These are phyloP conservation scores for Peribatodes rhomboidaria DNA, from an alignment of 2,888 invertebrate genomes.

Conservation along the genomic window DNA sequence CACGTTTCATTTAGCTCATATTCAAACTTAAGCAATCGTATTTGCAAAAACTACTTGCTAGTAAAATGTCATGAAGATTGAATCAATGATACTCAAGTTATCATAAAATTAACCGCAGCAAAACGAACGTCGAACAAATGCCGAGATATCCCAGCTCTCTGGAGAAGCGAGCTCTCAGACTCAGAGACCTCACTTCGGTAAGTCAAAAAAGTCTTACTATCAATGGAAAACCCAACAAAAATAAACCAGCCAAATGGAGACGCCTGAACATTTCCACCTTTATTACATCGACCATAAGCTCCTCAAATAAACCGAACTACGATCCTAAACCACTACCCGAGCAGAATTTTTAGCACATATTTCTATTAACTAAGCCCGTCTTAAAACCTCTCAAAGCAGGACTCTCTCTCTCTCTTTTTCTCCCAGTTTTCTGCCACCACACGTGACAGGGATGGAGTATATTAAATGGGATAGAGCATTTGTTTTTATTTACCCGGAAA, in stretches of 20 bases:
- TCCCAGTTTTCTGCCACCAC: neutral
- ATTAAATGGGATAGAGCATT: constrained; percentile 54
- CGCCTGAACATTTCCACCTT: neutral
- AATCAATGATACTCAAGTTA: no score
- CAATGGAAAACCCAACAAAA: neutral
- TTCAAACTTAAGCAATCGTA: no score
- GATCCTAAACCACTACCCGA: constrained; percentile 19
- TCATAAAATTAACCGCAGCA: no score
- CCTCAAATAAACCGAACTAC: constrained; percentile 24
- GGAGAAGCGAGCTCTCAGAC: no score
- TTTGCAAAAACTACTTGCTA: no score
- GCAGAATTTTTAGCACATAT: constrained; percentile 36
- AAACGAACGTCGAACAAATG: no score
- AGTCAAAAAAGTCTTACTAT: no score
- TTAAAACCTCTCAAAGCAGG: constrained; percentile 31
- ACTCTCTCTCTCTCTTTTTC: constrained; percentile 17
- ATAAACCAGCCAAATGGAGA: neutral
- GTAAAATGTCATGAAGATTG: no score
- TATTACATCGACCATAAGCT: constrained; percentile 11
- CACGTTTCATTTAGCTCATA: no score
- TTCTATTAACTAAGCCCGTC: constrained; percentile 33
- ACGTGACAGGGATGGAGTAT: constrained; percentile 38
- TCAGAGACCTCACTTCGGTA: no score
- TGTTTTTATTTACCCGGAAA: constrained; percentile 58
- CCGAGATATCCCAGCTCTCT: no score